Conservation (phyloP, 2,888 invertebrate genomes). For the Schizaphis graminum region DNA sequence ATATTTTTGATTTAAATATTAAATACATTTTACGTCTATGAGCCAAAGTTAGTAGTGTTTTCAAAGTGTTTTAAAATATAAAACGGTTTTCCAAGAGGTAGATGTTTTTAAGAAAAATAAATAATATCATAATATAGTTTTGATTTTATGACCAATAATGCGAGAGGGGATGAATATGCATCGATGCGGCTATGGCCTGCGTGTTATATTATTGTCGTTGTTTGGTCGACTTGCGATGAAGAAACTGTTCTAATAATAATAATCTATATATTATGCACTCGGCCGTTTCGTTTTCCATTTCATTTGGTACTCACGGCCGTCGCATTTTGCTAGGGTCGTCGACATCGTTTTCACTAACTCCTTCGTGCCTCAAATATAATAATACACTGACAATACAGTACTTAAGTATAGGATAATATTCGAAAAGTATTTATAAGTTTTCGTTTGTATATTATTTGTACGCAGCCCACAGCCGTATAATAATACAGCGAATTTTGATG, state of each 20-base stretch:
- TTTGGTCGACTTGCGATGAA: neutral
- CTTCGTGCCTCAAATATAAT: neutral
- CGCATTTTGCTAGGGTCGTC: neutral
- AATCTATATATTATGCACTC: neutral
- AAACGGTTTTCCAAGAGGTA: neutral
- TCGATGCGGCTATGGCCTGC: neutral
- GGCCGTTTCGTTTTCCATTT: slow-evolving; percentile 34
- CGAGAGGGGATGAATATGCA: neutral
- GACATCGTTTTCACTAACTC: slow-evolving; percentile 1
- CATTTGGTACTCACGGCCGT: neutral
- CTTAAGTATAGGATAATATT: neutral
- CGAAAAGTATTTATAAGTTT: neutral
- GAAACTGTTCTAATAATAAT: neutral
- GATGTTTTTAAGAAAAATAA: neutral
- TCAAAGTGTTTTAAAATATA: neutral
- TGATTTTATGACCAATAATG: neutral
- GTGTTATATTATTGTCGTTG: slow-evolving; percentile 18
- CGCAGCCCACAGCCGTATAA: neutral
- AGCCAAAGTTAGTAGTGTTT: neutral
- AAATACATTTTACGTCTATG: neutral
- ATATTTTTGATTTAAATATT: neutral
- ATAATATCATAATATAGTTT: neutral
- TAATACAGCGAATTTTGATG: neutral
- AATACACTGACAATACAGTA: neutral
- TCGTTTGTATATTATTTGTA: neutral